These are phyloP conservation scores for Drosophila nebulosa DNA, from an alignment of 1,140 invertebrate genomes.

Conservation along the genomic window DNA sequence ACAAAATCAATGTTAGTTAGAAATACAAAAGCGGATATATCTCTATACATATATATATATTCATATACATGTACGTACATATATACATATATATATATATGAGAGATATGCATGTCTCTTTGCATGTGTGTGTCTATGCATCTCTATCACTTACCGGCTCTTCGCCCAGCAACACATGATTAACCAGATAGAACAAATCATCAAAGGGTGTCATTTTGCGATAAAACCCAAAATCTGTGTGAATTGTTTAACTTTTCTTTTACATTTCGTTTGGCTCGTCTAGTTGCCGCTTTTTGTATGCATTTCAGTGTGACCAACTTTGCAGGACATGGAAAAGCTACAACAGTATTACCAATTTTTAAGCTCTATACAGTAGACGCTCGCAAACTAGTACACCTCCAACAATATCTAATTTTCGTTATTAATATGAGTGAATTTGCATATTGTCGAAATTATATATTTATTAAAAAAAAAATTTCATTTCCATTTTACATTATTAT, in stretches of 20 bases:
- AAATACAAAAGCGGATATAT: neutral
- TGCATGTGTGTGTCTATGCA: neutral
- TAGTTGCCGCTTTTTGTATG: neutral
- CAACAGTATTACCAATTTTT: too few species aligned
- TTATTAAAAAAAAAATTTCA: too few species aligned
- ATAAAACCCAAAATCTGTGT: neutral
- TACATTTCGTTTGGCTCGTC: slow-evolving; percentile 8
- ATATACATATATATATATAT: neutral
- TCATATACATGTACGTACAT: neutral
- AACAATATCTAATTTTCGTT: too few species aligned
- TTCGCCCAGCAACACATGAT: slow-evolving; percentile 84
- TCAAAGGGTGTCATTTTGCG: slow-evolving; percentile 83
- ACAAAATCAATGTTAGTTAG: slow-evolving; percentile 5
- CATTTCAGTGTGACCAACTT: neutral
- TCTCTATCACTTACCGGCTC: slow-evolving; percentile 82
- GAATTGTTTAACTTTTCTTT: neutral
- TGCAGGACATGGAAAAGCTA: too few species aligned
- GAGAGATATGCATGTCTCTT: neutral
- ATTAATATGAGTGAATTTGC: too few species aligned
- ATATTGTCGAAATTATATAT: too few species aligned
- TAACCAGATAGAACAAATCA: slow-evolving; percentile 84
- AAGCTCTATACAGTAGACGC: too few species aligned
- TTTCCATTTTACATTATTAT: too few species aligned
- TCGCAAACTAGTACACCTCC: too few species aligned
- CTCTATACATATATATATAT: neutral